These are phyloP conservation scores for Philopedon plagiatum DNA, from an alignment of 2,888 invertebrate genomes.

Conservation along the genomic window DNA sequence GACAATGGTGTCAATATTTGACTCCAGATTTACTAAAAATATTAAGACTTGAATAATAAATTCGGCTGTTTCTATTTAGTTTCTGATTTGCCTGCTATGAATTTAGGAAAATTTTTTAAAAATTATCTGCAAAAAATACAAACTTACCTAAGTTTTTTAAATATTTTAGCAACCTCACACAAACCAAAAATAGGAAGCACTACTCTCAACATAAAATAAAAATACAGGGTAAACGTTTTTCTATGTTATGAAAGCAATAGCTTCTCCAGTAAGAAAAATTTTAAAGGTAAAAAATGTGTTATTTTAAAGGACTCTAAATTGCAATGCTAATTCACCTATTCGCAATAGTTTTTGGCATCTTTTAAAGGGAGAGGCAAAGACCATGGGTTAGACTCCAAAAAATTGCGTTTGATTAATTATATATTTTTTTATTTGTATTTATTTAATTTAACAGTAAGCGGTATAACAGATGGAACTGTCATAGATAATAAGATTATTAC, in stretches of 20 bases:
- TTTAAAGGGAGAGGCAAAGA: not conserved
- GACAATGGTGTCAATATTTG: no score
- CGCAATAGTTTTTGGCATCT: not conserved
- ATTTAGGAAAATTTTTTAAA: no score
- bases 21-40: no score
- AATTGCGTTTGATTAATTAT: not conserved
- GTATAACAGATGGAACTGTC: no score
- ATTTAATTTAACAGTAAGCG: no score
- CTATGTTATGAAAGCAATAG: no score
- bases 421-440: no score
- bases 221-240: not conserved
- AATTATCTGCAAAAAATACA: no score
- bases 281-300: not conserved
- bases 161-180: not conserved
- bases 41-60: no score
- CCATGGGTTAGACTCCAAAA: not conserved
- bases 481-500: no score
- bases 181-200: slow-evolving; percentile 9
- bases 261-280: not conserved
- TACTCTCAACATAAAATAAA: not conserved
- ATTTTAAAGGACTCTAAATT: not conserved
- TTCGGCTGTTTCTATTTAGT: no score
- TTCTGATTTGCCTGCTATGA: no score
- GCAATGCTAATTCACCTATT: not conserved
- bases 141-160: slow-evolving; percentile 4